Percentiles rank a stretch among this genome's conserved stretches.
Conservation (phyloP, 2,113 vertebrate genomes). For the Notothenia rossii region DNA sequence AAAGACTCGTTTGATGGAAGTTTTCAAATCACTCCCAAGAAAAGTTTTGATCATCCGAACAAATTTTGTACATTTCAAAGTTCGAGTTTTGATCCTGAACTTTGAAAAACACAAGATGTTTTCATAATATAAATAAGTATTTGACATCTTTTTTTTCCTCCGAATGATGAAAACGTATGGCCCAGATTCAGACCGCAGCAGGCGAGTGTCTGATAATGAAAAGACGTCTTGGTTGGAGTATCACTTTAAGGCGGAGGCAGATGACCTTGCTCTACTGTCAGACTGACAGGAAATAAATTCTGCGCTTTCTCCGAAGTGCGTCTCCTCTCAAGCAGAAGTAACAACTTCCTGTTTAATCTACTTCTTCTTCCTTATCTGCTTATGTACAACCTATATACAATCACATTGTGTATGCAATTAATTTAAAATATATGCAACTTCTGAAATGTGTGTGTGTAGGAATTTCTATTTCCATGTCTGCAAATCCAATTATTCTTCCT, state of each 20-base stretch:
- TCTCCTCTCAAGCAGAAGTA: slow-evolving; percentile 42
- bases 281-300: background rate
- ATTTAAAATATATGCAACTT: slow-evolving; percentile 16
- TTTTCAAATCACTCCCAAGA: no score
- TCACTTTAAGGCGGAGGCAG: background rate
- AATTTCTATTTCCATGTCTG: background rate
- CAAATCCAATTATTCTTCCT: background rate
- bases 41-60: no score
- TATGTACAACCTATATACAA: slow-evolving; percentile 72
- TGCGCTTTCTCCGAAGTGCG: background rate
- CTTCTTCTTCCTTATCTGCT: slow-evolving; percentile 21
- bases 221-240: background rate
- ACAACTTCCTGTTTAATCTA: slow-evolving; percentile 48
- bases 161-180: no score
- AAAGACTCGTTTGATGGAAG: no score
- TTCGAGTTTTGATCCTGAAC: no score
- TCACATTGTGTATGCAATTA: slow-evolving; percentile 30
- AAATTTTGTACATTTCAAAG: no score
- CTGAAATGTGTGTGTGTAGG: slow-evolving; percentile 5
- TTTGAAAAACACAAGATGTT: no score
- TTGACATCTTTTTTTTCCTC: no score
- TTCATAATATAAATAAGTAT: no score
- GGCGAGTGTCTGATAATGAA: background rate
- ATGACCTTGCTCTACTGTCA: no score
- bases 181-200: background rate